These are phyloP conservation scores for Arizona elegans DNA, from an alignment of 2,113 vertebrate species.

Conservation along the genomic window DNA sequence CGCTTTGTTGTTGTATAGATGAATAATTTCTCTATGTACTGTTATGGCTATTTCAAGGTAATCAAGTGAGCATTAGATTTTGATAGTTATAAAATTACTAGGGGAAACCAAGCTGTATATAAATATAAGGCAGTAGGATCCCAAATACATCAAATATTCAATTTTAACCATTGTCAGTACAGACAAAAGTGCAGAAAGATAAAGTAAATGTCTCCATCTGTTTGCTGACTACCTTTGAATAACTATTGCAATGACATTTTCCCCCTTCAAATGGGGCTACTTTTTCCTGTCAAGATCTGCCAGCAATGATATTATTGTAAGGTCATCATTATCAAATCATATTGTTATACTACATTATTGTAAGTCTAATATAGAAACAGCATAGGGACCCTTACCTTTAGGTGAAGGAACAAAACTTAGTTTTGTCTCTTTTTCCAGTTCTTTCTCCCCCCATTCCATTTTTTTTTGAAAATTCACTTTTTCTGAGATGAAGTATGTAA, in stretches of 20 bases:
- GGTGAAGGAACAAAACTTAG: not conserved
- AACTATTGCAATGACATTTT: not conserved
- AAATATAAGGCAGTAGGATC: slow-evolving; percentile 3
- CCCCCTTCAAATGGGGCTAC: not conserved
- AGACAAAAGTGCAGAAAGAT: not conserved
- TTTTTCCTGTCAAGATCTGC: not conserved
- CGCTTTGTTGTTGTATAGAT: not conserved
- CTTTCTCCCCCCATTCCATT: not conserved
- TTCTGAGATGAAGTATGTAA: not conserved
- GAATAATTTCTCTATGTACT: not conserved
- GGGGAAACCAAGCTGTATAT: not conserved
- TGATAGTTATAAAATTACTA: slow-evolving; percentile 14
- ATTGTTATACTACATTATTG: not conserved
- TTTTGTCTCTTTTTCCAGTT: not conserved
- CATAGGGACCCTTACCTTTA: not conserved
- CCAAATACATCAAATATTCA: not conserved
- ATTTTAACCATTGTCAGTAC: not conserved
- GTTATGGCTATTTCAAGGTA: slow-evolving; percentile 7
- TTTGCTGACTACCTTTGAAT: not conserved
- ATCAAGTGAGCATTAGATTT: not conserved
- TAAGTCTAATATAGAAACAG: too few species aligned
- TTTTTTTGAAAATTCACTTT: not conserved
- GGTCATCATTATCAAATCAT: not conserved
- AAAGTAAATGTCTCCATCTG: not conserved
- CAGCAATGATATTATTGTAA: not conserved